Conservation (phyloP, 1,140 invertebrate species). For the Pachyrhynchus sulphureomaculatus region DNA sequence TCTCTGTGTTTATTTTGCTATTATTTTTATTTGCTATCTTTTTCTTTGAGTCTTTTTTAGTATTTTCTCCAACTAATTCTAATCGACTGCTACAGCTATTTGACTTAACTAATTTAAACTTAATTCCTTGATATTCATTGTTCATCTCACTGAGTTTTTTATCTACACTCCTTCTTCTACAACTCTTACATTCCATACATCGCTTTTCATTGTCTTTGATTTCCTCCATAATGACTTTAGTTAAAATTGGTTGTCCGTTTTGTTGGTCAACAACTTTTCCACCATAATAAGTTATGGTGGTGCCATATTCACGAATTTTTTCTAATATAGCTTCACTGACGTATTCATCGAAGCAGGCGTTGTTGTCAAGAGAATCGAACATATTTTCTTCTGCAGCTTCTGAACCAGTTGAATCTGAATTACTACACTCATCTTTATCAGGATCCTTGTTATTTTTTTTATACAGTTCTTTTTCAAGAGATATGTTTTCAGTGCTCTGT, state of each 20-base stretch:
- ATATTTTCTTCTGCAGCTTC: slow-evolving; percentile 54
- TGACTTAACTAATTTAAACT: slow-evolving; percentile 77
- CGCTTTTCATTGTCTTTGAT: slow-evolving; percentile 59
- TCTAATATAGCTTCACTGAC: slow-evolving; percentile 78
- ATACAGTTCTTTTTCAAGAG: neutral
- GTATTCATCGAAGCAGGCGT: slow-evolving; percentile 60
- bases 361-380: slow-evolving; percentile 57
- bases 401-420: slow-evolving; percentile 42
- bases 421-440: slow-evolving; percentile 50
- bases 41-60: slow-evolving; percentile 41
- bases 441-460: slow-evolving; percentile 34
- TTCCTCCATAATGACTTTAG: slow-evolving; percentile 67
- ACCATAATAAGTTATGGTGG: slow-evolving; percentile 83
- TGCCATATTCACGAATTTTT: slow-evolving; percentile 82
- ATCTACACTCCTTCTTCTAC: slow-evolving; percentile 23
- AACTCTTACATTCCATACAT: slow-evolving; percentile 32
- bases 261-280: slow-evolving; percentile 74
- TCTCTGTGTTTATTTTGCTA: slow-evolving; percentile 19
- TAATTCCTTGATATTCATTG: slow-evolving; percentile 57
- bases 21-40: slow-evolving; percentile 34
- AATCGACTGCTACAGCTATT: slow-evolving; percentile 82
- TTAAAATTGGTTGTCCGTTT: slow-evolving; percentile 60
- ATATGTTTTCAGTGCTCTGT: neutral
- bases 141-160: slow-evolving; percentile 13
- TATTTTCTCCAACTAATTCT: slow-evolving; percentile 69